Evolutionary conservation across 1,140 invertebrate genomes (phyloP).

Genomic region (Proctacanthus coquilletti): DNA sequence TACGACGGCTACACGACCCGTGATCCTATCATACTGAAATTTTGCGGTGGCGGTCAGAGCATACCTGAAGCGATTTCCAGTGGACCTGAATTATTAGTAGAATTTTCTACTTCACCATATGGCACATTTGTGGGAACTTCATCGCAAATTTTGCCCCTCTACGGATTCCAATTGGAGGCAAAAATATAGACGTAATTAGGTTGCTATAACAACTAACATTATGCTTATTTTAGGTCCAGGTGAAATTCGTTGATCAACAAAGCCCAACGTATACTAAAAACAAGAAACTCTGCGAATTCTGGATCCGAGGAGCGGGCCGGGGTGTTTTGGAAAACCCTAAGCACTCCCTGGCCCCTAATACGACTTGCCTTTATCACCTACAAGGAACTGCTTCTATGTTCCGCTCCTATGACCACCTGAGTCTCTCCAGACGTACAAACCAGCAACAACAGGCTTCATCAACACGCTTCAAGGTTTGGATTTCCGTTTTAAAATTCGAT

Average conservation of each 20-base stretch:
- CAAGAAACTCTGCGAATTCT: conserved; percentile 71
- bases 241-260: conserved; percentile 65
- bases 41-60: conserved; percentile 71
- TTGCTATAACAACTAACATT: no score
- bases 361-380: conserved; percentile 72
- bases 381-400: conserved; percentile 32
- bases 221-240: conserved; percentile 41
- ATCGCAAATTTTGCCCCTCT: conserved; percentile 53
- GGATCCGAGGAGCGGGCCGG: conserved; percentile 58
- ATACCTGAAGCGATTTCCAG: conserved; percentile 70
- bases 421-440: conserved; percentile 20
- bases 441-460: conserved; percentile 27
- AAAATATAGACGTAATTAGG: no score
- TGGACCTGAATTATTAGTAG: conserved; percentile 69
- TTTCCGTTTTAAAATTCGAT: conserved; percentile 76
- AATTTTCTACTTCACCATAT: conserved; percentile 79
- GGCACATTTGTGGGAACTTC: conserved; percentile 67
- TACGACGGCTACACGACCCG: conserved; percentile 81
- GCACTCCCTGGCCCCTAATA: conserved; percentile 69
- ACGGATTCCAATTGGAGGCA: conserved; percentile 77
- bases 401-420: conserved; percentile 27
- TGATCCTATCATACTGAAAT: conserved; percentile 74
- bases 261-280: conserved; percentile 63
- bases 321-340: conserved; percentile 62
- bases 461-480: conserved; percentile 64